Evolutionary conservation across 2,113 vertebrate genomes (phyloP), one percentile per base, ranked within the genome.

Genomic region (Labeo catla): DNA sequence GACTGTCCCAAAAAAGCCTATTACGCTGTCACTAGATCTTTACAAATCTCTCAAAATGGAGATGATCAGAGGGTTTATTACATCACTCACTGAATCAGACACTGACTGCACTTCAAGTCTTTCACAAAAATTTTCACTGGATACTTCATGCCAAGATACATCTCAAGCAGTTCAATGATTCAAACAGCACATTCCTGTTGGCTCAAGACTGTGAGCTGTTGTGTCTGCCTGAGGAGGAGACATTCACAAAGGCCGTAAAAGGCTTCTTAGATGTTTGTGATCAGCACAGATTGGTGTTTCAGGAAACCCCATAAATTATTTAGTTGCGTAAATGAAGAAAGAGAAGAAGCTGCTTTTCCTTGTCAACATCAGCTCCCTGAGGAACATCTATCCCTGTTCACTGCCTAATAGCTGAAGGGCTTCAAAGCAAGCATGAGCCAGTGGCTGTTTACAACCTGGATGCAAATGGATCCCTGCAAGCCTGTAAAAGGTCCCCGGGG

Each of bases 231-330:
- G 16, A 34, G 54, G 21, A 43, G 47, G 61, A 45, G 73, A 54
- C 49, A 15, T 57, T 63, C 47, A 68, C 54, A 65, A 74, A 85
- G 70, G 52, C 68, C 36, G 5, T 87, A 87, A 89, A 90, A 90
- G 86, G 86, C 79, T 65, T 36, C 83, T 87, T 88, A 89, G 88
- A 90, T 76, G 73, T 81, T 72, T 80, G 65, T 82, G 87, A 90
- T 91, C 87, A 89, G 85, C 86, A 86, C 61, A 85, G 68, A 80
- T 36, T 72, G 50, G 28, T 39, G 80, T 87, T 90, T 90, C 87
- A 86, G 90, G 86, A 91, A 92, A 88, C 88, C 77, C 36, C 79
- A 90, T 92, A 10, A 90, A 92, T 92, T 91, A 92, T 92, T 91
- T 87, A 92, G 68, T 13, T 72, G 83, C 72, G 39, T 11, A 63